Conservation (phyloP, 2,888 invertebrate species). For the Agrochola litura region DNA sequence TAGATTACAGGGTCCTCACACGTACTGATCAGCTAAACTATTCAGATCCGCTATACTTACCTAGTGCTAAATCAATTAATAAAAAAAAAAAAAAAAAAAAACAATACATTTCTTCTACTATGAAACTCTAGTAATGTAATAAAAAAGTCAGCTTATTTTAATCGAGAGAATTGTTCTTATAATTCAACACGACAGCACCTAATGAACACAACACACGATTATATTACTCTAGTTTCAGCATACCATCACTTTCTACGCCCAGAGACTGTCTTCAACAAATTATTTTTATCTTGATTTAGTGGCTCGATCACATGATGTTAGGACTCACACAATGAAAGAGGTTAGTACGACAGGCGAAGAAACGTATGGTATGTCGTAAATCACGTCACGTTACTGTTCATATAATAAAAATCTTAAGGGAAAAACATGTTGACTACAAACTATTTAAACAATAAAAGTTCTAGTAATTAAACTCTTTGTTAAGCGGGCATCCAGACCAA, state of each 20-base stretch:
- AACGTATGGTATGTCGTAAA: slow-evolving; percentile 26
- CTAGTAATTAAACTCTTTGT: neutral
- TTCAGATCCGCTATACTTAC: too few species aligned
- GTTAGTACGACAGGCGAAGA: slow-evolving; percentile 34
- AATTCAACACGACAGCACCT: neutral
- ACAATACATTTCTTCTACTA: neutral
- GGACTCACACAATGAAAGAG: slow-evolving; percentile 40
- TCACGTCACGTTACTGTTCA: slow-evolving; percentile 22
- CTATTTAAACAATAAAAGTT: slow-evolving; percentile 15
- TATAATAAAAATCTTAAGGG: slow-evolving; percentile 10
- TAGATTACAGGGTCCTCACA: neutral
- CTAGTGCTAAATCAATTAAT: neutral
- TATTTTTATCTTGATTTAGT: slow-evolving; percentile 60
- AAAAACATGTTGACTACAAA: slow-evolving; percentile 7
- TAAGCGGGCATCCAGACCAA: too few species aligned
- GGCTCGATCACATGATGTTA: slow-evolving; percentile 56
- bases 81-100: neutral
- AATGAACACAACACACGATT: slow-evolving; percentile 33
- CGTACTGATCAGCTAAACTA: neutral
- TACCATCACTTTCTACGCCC: slow-evolving; percentile 29
- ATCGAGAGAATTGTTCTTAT: neutral
- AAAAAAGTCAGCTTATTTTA: neutral
- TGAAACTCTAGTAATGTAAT: neutral
- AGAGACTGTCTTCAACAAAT: slow-evolving; percentile 28
- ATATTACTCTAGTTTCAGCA: slow-evolving; percentile 31